Base-by-base conservation (phyloP, 2,888 invertebrate genomes). In the Thelaira solivaga region DNA sequence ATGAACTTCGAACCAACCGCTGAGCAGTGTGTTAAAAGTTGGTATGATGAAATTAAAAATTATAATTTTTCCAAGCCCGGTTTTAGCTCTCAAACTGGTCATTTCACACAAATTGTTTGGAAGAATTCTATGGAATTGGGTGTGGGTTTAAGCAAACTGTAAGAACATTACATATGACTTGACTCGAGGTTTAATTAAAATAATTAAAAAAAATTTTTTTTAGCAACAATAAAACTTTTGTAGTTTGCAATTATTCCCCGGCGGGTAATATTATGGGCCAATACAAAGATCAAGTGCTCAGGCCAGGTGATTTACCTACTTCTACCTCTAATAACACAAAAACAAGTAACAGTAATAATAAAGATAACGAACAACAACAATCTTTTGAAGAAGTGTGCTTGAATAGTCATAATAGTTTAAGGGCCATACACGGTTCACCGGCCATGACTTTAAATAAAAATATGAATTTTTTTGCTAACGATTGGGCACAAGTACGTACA, bases 241-340 rank as follows among this genome's bases (percentile, higher is more conserved):
- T 97, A 0, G 97, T 98, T 0, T 96, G 95, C 34, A 95, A 96
- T 88, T 98, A 98, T 87, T 92, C 92, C 83, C 98, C 98, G 0
- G 94, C 97, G 0, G 98, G 97, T 2, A 98, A 98, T 88, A 93
- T 94, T 81, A 90, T 93, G 45, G 94, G 94, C 1, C 92, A 93
- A 83, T 96, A 94, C 84, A 90, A 91, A 13, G 91, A 91, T 24
- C 95, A 95, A 87, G 95, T 96, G 10, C 92, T 92, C 8, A 92
- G 81, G 6, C 45, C 72, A 36, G 71, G 59, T 24, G 39, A 20
- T 0, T 62, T 24, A 6, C 51, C 68, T 0, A 36, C 45, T n/a
- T n/a, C n/a, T 10, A 57, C 18, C 18, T 10, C 36, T 1, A 45
- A 8, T 5, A 41, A 4, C 11, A 16, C 5, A 24, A 34, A 18